Percentiles rank a stretch among this genome's conserved stretches.
These are phyloP conservation scores for Cheilosia variabilis DNA, from an alignment of 2,888 invertebrate genomes.

Conservation along the genomic window DNA sequence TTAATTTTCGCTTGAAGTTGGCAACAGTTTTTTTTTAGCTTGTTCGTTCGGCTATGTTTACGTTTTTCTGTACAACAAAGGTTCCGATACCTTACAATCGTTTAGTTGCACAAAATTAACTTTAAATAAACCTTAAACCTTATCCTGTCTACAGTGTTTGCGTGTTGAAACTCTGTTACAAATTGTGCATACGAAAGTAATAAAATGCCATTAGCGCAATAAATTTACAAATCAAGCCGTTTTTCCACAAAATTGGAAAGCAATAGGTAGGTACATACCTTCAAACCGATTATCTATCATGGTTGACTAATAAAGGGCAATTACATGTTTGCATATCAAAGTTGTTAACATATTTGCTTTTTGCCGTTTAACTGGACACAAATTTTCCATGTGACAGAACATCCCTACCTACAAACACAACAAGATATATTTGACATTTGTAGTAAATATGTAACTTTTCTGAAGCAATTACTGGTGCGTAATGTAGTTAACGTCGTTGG, in stretches of 20 bases:
- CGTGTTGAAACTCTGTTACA: neutral
- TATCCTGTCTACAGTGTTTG: neutral
- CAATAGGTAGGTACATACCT: conserved; percentile 10
- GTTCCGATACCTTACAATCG: too few species aligned
- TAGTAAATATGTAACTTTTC: too few species aligned
- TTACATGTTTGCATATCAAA: conserved; percentile 38
- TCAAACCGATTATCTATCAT: neutral
- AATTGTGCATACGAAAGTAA: neutral
- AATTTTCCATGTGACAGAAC: neutral
- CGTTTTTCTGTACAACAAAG: too few species aligned
- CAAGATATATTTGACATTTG: too few species aligned
- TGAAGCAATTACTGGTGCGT: too few species aligned
- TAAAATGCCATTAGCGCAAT: neutral
- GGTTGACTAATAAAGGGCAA: conserved; percentile 16
- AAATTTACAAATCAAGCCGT: conserved; percentile 4
- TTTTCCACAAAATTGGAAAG: conserved; percentile 10
- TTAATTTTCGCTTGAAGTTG: too few species aligned
- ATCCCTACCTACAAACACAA: too few species aligned
- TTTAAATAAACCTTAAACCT: too few species aligned
- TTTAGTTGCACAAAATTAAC: too few species aligned
- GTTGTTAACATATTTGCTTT: conserved; percentile 6
- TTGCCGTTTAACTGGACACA: neutral
- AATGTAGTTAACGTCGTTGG: too few species aligned
- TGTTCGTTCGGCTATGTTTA: too few species aligned
- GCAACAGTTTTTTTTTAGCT: too few species aligned